Percentiles rank a stretch among this genome's conserved stretches.
These are phyloP conservation scores for Ostrea edulis DNA, from an alignment of 1,140 invertebrate species.

Conservation along the genomic window DNA sequence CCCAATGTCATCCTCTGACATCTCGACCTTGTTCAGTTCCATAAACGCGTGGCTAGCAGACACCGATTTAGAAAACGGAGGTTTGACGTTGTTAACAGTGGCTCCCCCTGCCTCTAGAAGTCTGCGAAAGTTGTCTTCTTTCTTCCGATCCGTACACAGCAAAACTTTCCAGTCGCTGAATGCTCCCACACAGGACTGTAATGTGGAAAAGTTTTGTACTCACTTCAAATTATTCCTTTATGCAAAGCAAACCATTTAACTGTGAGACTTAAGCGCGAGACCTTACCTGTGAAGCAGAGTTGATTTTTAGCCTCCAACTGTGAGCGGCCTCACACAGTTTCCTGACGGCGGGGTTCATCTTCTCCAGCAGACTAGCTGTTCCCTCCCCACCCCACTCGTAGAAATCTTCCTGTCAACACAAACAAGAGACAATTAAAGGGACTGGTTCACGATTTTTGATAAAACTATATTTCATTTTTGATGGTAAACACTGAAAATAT, in stretches of 20 bases:
- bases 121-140: slow-evolving; percentile 84
- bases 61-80: slow-evolving; percentile 69
- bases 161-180: slow-evolving; percentile 86
- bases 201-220: not conserved
- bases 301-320: slow-evolving; percentile 75
- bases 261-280: not conserved
- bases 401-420: slow-evolving; percentile 84
- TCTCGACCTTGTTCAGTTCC: slow-evolving; percentile 80
- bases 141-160: slow-evolving; percentile 84
- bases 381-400: slow-evolving; percentile 77
- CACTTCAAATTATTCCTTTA: too few relatives aligned
- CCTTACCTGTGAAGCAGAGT: slow-evolving; percentile 47
- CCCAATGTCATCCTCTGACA: slow-evolving; percentile 80
- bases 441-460: too few relatives aligned
- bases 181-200: slow-evolving; percentile 80
- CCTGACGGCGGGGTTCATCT: slow-evolving; percentile 58
- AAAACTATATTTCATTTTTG: too few relatives aligned
- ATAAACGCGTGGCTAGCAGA: slow-evolving; percentile 83
- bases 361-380: slow-evolving; percentile 63
- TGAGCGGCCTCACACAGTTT: slow-evolving; percentile 76
- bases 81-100: slow-evolving; percentile 82
- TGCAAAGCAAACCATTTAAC: too few relatives aligned
- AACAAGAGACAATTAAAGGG: not conserved
- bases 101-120: slow-evolving; percentile 88
- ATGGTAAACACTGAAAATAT: too few relatives aligned